phyloP scores from a whole-genome alignment of 2,113 vertebrate species.

The Rhinolophus sinicus region DNA sequence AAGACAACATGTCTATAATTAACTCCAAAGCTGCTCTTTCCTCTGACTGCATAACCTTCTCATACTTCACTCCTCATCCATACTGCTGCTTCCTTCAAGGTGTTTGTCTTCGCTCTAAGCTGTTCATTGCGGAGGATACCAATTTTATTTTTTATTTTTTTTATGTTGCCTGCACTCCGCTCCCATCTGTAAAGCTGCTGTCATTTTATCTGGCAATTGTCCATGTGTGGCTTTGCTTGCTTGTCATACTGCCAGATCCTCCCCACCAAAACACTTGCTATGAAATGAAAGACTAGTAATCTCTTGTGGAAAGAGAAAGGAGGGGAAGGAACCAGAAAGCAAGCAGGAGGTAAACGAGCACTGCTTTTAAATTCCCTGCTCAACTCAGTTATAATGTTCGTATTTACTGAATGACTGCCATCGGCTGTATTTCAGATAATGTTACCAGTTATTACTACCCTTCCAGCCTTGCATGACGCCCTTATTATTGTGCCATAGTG shows the following conservation, averaged over 20 bases:
- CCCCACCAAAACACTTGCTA: not conserved
- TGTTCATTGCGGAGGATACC: not conserved
- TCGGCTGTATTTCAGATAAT: not conserved
- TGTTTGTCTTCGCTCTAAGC: not conserved
- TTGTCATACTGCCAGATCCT: not conserved
- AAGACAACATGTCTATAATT: rapidly evolving
- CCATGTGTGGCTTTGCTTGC: rapidly evolving
- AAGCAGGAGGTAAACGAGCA: rapidly evolving
- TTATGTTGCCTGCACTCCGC: not conserved
- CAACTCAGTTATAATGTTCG: not conserved
- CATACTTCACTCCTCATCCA: rapidly evolving
- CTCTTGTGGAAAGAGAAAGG: not conserved
- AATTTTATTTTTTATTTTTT: not conserved
- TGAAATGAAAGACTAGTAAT: not conserved
- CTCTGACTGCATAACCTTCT: rapidly evolving
- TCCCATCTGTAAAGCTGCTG: not conserved
- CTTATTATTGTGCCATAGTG: not conserved
- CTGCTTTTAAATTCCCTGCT: not conserved
- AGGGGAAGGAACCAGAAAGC: not conserved
- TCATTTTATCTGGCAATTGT: not conserved
- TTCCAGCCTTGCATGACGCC: not conserved
- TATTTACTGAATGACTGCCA: not conserved
- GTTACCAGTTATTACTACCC: no score
- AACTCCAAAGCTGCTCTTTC: no score
- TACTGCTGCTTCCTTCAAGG: not conserved